Evolutionary conservation across 2,797 vertebrate species (phyloP), one percentile per base, ranked within the genome.

Genomic region (Steatocranus sp.): DNA sequence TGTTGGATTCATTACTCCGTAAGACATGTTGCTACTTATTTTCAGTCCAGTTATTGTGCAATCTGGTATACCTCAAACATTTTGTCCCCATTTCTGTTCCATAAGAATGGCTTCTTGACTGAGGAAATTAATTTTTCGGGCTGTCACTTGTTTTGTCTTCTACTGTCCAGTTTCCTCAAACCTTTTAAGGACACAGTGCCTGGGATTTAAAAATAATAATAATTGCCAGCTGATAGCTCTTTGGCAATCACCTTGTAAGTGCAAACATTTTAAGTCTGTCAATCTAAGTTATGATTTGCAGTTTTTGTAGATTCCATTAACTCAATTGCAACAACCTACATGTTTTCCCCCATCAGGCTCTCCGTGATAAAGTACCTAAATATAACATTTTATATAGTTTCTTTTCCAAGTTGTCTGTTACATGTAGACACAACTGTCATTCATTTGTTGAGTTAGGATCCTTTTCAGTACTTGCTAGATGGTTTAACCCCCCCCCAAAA

Each of bases 21-120:
- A 41, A 23, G 34, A 3, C 61, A 38, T 41, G 34, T 38, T 23
- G 61, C 11, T 1, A 66, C 34, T 66, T 23, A 66, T 66, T 66
- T 36, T 15, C 61, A 66, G 12, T 66, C n/a, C n/a, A 38, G 34
- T 41, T 41, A 14, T 66, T 9, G 5, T 3, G 34, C 34, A 9
- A 23, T 38, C 34, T 66, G 11, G 34, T 20, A 38, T 38, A 66
- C 7, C 34, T 9, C 61, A 41, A 58, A 32, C 53, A 61, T n/a
- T 36, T 63, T 63, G 11, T 63, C 58, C 32, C 1, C 7, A 0
- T 0, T 63, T 20, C 32, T 0, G 1, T n/a, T 61, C 56, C 18
- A n/a, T 20, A 34, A 63, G 1, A 36, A 63, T 14, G 58, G 58
- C 32, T 0, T 63, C 18, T 20, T 63, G 58, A 63, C 32, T n/a